Conservation (phyloP, 2,888 invertebrate species). For the Apotomis capreana region DNA sequence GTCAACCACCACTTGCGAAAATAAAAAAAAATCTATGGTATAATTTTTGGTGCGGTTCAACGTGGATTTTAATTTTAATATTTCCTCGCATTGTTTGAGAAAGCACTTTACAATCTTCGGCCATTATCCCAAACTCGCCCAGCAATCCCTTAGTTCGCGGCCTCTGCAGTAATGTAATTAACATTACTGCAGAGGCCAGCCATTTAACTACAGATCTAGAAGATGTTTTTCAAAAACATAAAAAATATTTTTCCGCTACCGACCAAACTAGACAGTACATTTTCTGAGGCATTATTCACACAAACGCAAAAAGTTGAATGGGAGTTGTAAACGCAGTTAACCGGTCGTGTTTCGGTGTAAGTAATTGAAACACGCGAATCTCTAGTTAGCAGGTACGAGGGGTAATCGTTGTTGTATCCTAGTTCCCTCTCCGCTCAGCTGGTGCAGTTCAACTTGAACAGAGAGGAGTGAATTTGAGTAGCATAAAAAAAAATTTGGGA, state of each 20-base stretch:
- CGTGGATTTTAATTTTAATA: too few relatives aligned
- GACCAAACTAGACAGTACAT: conserved; percentile 34
- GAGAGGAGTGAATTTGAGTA: neutral
- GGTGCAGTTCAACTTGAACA: conserved; percentile 14
- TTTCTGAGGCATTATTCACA: conserved; percentile 46
- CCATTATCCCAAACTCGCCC: too few relatives aligned
- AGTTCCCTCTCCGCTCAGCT: conserved; percentile 24
- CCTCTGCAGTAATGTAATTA: too few relatives aligned
- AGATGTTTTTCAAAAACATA: neutral
- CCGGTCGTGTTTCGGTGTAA: conserved; percentile 54
- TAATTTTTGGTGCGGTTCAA: too few relatives aligned
- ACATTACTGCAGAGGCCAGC: too few relatives aligned
- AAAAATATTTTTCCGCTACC: neutral
- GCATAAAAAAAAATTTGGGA: neutral
- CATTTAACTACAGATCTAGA: too few relatives aligned
- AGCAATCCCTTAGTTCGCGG: too few relatives aligned
- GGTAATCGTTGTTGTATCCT: conserved; percentile 44
- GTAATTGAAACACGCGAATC: conserved; percentile 61
- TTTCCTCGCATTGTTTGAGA: too few relatives aligned
- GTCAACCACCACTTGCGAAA: too few relatives aligned
- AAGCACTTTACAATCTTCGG: too few relatives aligned
- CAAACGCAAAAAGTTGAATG: conserved; percentile 53
- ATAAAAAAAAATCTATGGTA: too few relatives aligned
- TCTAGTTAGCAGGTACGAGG: conserved; percentile 54
- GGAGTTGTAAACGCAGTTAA: conserved; percentile 55